A percentile compares a stretch with the other conserved stretches of the same genome.
These are phyloP conservation scores for Zapus hudsonius DNA, from an alignment of 2,113 vertebrate species.

Conservation along the genomic window DNA sequence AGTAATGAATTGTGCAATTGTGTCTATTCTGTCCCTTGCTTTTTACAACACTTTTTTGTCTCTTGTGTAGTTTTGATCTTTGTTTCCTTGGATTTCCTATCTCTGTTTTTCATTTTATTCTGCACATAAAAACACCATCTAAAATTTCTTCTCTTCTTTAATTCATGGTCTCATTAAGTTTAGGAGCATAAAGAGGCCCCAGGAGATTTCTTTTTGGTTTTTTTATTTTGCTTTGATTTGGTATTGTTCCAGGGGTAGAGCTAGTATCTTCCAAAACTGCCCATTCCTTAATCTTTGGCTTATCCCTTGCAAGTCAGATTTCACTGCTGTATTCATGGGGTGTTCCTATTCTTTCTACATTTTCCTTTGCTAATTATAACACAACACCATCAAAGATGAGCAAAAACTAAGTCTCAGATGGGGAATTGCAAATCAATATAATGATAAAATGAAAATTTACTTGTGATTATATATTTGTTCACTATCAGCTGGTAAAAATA, in stretches of 20 bases:
- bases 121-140: not conserved
- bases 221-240: not conserved
- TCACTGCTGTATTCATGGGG: not conserved
- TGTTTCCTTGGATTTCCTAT: not conserved
- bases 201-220: not conserved
- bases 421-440: not conserved
- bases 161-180: not conserved
- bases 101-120: not conserved
- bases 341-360: not conserved
- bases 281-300: not conserved
- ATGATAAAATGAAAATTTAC: slow-evolving; percentile 3
- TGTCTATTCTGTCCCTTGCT: not conserved
- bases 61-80: not conserved
- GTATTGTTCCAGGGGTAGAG: not conserved
- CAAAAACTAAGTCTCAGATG: not conserved
- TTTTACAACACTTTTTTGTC: not conserved
- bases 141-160: not conserved
- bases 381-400: not conserved
- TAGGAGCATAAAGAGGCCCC: not conserved
- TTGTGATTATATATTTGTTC: not conserved
- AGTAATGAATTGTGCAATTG: not conserved
- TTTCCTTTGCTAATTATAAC: slow-evolving; percentile 5
- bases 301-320: not conserved
- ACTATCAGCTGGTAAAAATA: not conserved
- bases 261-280: not conserved